Base-by-base conservation (phyloP, 2,888 invertebrate species). In the Pheosia gnoma region DNA sequence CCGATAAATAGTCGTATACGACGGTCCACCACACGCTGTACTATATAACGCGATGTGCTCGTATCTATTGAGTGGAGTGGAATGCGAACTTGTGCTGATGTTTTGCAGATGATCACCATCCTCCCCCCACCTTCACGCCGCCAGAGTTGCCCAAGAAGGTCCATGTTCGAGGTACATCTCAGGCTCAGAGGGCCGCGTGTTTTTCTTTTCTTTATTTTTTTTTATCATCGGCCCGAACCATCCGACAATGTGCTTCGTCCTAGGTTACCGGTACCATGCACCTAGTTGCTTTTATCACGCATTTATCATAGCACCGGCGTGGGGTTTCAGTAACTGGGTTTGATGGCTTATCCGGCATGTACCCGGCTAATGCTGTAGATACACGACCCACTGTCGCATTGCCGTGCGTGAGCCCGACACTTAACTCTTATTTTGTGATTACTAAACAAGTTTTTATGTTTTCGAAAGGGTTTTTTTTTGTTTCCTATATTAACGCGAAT, bases 111-210 rank as follows among this genome's bases (percentile, higher is more conserved):
- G 98, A 98, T 95, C 97, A 97, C 96, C 97, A 97, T 95, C 97
- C 97, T 96, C 97, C 98, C 95, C 98, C 98, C 95, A 98, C 98
- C 95, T 98, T 98, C 96, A 98, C 98, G 95, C 98, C 98, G 96
- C 98, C 98, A 96, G 98, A 98, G 97, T 97, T 98, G 96, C 98
- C 98, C 96, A 98, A 98, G 97, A 97, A 98, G 97, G 97, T 98
- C 96, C 98, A 98, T 96, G 96, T 98, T 95, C 96, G 98, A 97
- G 98, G 98, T 98, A 95, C 94, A 91, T 89, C 89, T 91, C 91
- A 88, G 88, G 85, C 88, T 87, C 87, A 87, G 84, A 86, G 83
- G 85, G 87, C 89, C 89, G 90, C 90, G 91, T 87, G 88, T 78
- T 90, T 90, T 82, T 80, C 82, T 86, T 86, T 83, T 83, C 81